A percentile compares a stretch with the other conserved stretches of the same genome.
These are phyloP conservation scores for Sigmodon hispidus DNA, from an alignment of 2,113 vertebrate genomes.

Conservation along the genomic window DNA sequence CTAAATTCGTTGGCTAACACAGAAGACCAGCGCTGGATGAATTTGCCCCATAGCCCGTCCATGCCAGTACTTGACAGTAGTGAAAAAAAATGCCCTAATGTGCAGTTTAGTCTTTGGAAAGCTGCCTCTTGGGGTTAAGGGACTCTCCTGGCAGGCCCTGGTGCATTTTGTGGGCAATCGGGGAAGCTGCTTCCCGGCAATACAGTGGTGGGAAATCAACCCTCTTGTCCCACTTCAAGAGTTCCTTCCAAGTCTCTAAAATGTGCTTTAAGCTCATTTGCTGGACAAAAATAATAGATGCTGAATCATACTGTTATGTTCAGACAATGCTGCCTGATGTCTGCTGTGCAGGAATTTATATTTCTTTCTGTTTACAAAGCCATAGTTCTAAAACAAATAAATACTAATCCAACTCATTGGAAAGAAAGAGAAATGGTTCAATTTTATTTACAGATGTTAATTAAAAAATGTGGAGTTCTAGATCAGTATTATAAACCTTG, in stretches of 20 bases:
- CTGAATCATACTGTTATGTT: constrained; percentile 82
- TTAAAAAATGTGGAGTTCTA: constrained; percentile 67
- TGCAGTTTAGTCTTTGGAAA: constrained; percentile 56
- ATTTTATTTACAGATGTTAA: constrained; percentile 26
- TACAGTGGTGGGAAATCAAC: constrained; percentile 13
- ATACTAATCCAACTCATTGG: constrained; percentile 59
- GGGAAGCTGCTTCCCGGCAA: constrained; percentile 65
- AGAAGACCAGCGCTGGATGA: constrained; percentile 19
- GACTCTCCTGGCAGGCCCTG: constrained; percentile 60
- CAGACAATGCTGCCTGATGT: constrained; percentile 74
- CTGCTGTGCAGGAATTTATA: constrained; percentile 77
- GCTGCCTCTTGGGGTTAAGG: constrained; percentile 22
- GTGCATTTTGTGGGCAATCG: constrained; percentile 66
- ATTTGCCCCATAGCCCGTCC: not conserved
- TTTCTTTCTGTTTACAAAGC: constrained; percentile 73
- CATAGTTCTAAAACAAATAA: constrained; percentile 45
- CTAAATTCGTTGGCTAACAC: not conserved
- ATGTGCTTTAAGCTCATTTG: constrained; percentile 79
- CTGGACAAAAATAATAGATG: constrained; percentile 82
- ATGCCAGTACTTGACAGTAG: not conserved
- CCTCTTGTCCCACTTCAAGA: constrained; percentile 33
- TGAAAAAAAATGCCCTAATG: constrained; percentile 49
- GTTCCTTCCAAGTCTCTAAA: constrained; percentile 65
- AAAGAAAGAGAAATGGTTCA: constrained; percentile 58
- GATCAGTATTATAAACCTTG: constrained; percentile 54